These are phyloP conservation scores for Lithosia quadra DNA, from an alignment of 2,888 invertebrate species.

Conservation along the genomic window DNA sequence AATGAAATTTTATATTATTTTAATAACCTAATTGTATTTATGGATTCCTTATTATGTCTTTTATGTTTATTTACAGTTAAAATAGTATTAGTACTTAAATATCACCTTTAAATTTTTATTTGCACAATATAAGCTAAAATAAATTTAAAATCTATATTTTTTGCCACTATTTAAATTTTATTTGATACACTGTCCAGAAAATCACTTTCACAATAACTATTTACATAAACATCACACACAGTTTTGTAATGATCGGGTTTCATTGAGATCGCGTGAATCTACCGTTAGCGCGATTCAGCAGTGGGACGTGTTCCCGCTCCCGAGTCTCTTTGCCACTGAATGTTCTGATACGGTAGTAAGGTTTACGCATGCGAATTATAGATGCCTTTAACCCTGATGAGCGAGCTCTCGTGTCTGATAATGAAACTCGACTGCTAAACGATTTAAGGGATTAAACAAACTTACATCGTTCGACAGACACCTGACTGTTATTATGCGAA, in stretches of 20 bases:
- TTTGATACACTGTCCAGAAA: slow-evolving; percentile 28
- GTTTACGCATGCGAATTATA: slow-evolving; percentile 81
- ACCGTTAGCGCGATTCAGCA: slow-evolving; percentile 32
- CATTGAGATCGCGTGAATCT: slow-evolving; percentile 55
- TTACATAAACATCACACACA: slow-evolving; percentile 31
- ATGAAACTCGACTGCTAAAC: slow-evolving; percentile 75
- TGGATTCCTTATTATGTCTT: neutral
- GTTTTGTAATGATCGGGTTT: slow-evolving; percentile 39
- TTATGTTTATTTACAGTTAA: neutral
- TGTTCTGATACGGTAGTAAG: slow-evolving; percentile 67
- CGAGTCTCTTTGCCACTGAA: slow-evolving; percentile 70
- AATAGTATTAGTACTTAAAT: neutral
- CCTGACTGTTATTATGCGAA: slow-evolving; percentile 26
- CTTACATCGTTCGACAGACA: slow-evolving; percentile 40
- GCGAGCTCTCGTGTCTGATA: slow-evolving; percentile 69
- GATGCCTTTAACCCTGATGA: slow-evolving; percentile 73
- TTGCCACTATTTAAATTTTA: slow-evolving; percentile 7
- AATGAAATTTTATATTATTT: neutral
- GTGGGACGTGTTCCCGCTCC: slow-evolving; percentile 65
- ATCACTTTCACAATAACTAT: slow-evolving; percentile 39
- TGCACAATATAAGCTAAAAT: slow-evolving; percentile 10
- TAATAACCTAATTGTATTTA: neutral
- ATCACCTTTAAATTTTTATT: slow-evolving; percentile 15
- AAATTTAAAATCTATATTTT: slow-evolving; percentile 22
- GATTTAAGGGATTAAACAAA: slow-evolving; percentile 62